Evolutionary conservation across 2,888 invertebrate genomes (phyloP).

Genomic region (Homarus gammarus): DNA sequence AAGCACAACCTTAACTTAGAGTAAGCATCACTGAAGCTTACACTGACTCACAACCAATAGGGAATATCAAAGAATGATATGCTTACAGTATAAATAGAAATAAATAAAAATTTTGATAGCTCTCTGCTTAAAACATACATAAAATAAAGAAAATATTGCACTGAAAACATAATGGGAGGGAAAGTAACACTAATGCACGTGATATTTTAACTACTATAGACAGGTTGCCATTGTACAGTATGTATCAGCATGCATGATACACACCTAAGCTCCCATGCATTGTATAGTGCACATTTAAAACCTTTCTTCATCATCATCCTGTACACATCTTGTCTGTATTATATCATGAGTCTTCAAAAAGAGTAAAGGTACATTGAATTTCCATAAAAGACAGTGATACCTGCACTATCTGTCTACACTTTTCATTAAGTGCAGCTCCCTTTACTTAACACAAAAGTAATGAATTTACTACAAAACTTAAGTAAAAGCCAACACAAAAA

Average conservation of each 20-base stretch:
- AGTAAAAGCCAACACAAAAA: slow-evolving; percentile 20
- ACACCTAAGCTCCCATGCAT: slow-evolving; percentile 20
- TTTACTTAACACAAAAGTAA: slow-evolving; percentile 3
- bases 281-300: slow-evolving; percentile 15
- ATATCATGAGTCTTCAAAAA: background rate
- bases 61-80: slow-evolving; percentile 60
- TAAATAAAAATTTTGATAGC: slow-evolving; percentile 65
- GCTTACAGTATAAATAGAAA: slow-evolving; percentile 60
- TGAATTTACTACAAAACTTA: slow-evolving; percentile 16
- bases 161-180: slow-evolving; percentile 39
- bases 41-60: slow-evolving; percentile 67
- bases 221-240: background rate
- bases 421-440: slow-evolving; percentile 18
- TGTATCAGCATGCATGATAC: background rate
- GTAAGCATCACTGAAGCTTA: slow-evolving; percentile 48
- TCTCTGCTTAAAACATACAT: slow-evolving; percentile 64
- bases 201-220: background rate
- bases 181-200: slow-evolving; percentile 55
- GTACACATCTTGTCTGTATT: slow-evolving; percentile 7
- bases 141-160: slow-evolving; percentile 54
- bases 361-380: slow-evolving; percentile 14
- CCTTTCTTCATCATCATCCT: slow-evolving; percentile 2
- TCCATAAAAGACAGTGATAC: slow-evolving; percentile 27
- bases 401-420: slow-evolving; percentile 19
- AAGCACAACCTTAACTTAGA: slow-evolving; percentile 36